phyloP scores from a whole-genome alignment of 92 coral and sea anemone species.

The Zoanthus sociatus region DNA sequence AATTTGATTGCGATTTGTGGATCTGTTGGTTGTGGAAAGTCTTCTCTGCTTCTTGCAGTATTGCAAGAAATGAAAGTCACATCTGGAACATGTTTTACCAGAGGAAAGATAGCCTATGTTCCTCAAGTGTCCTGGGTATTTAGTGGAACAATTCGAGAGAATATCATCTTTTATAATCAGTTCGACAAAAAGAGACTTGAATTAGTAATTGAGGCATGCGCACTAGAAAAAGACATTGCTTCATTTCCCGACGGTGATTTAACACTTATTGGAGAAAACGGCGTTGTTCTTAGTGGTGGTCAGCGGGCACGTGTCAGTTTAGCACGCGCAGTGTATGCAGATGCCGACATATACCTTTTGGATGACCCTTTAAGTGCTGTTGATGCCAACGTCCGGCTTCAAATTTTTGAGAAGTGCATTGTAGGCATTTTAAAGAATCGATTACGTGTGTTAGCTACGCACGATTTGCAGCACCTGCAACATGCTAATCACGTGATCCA shows the following conservation, averaged over 20 bases:
- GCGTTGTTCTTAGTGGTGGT: neutral
- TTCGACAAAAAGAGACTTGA: neutral
- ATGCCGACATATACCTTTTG: neutral
- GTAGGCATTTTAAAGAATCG: neutral
- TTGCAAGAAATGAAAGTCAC: neutral
- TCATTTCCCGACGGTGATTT: slow-evolving; percentile 5
- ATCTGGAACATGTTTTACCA: too few relatives aligned
- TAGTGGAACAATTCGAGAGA: slow-evolving; percentile 1
- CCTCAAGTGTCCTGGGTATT: neutral
- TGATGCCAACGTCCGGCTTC: neutral
- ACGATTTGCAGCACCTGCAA: neutral
- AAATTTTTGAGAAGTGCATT: slow-evolving; percentile 5
- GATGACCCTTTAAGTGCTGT: neutral
- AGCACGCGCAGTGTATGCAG: too few relatives aligned
- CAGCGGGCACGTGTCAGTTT: too few relatives aligned
- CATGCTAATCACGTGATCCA: neutral
- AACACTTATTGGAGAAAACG: neutral
- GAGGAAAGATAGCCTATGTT: too few relatives aligned
- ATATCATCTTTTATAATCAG: neutral
- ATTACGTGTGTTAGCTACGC: neutral
- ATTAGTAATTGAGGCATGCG: neutral
- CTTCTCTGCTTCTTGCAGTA: neutral
- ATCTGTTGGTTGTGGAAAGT: slow-evolving; percentile 20
- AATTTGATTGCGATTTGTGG: slow-evolving; percentile 2
- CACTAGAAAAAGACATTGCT: neutral